These are phyloP conservation scores for Esox niger DNA, from an alignment of 2,113 vertebrate species.

Conservation along the genomic window DNA sequence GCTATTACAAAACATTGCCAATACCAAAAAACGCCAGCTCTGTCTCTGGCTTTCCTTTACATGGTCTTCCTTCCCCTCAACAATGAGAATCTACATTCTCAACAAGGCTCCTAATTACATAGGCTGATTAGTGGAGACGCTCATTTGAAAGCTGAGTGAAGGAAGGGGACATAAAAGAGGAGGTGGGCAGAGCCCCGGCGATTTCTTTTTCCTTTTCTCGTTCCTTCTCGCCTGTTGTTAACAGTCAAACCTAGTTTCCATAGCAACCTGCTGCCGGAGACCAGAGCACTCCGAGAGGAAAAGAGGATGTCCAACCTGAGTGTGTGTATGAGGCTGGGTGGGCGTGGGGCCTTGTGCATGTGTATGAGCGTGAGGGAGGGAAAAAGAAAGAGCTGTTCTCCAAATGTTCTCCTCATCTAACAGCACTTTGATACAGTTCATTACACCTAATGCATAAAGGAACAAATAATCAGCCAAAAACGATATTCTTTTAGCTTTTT, in stretches of 20 bases:
- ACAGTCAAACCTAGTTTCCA: constrained; percentile 81
- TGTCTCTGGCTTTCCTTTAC: constrained; percentile 44
- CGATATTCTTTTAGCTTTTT: too few species aligned
- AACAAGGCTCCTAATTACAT: constrained; percentile 19
- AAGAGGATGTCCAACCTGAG: constrained; percentile 71
- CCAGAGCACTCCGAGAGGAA: constrained; percentile 74
- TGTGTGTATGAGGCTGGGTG: constrained; percentile 40
- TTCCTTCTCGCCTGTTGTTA: constrained; percentile 76
- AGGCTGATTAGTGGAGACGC: constrained; percentile 66
- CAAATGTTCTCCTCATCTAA: too few species aligned
- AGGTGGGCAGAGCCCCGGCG: constrained; percentile 71
- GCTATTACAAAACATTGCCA: constrained; percentile 26
- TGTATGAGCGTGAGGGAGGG: background rate
- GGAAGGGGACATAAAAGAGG: constrained; percentile 64
- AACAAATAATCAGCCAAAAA: too few species aligned
- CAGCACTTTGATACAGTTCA: too few species aligned
- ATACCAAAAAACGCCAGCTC: constrained; percentile 30
- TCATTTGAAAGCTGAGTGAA: constrained; percentile 49
- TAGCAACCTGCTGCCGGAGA: constrained; percentile 75
- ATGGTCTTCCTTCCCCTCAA: constrained; percentile 36
- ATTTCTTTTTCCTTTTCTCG: constrained; percentile 61
- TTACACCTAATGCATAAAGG: too few species aligned
- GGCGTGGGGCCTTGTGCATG: constrained; percentile 21
- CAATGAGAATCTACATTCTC: constrained; percentile 25
- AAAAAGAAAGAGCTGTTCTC: too few species aligned